Evolutionary conservation across 2,797 vertebrate species (phyloP), one percentile per base, ranked within the genome.

Genomic region (Gambelia wislizenii): DNA sequence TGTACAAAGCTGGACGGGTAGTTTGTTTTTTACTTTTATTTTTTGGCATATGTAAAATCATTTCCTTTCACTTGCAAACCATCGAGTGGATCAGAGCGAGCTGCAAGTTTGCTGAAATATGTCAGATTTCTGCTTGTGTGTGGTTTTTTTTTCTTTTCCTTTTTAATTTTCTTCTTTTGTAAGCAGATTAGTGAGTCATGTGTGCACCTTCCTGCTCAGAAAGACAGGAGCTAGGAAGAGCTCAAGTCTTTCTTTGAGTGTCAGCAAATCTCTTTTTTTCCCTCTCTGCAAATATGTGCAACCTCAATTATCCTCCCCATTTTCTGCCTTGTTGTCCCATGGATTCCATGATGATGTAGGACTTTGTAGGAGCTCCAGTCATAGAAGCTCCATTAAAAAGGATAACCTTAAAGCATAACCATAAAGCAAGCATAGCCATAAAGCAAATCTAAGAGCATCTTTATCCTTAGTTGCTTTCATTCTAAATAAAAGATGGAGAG

Each of bases 21-120:
- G 92, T 90, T 87, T 36, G 70, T 88, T 92, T 91, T 89, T n/a
- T 78, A 87, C 91, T 86, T 86, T 59, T 93, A 92, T 86, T 7
- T 84, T 88, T 92, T 89, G 93, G 59, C 69, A 18, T 89, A 89
- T 87, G 75, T 87, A 90, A 86, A 95, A 92, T 90, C 93, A 95
- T 96, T 95, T 95, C 93, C 95, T 95, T 95, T 95, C 92, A 91
- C 91, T 94, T 94, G 87, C 91, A 93, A 94, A 91, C 77, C 94
- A 90, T 93, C 93, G 91, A 92, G 89, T 52, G 92, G 92, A 95
- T 94, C 89, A 91, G 88, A 93, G 86, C 89, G 92, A 91, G 87
- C 86, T 87, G 86, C 92, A 86, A 83, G 89, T 95, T 92, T 94
- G 91, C 93, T 94, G 78, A 93, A 94, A 39, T 91, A 72, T 93